These are phyloP conservation scores for Acrobeloides nanus DNA, from an alignment of 2,888 invertebrate species.

Conservation along the genomic window DNA sequence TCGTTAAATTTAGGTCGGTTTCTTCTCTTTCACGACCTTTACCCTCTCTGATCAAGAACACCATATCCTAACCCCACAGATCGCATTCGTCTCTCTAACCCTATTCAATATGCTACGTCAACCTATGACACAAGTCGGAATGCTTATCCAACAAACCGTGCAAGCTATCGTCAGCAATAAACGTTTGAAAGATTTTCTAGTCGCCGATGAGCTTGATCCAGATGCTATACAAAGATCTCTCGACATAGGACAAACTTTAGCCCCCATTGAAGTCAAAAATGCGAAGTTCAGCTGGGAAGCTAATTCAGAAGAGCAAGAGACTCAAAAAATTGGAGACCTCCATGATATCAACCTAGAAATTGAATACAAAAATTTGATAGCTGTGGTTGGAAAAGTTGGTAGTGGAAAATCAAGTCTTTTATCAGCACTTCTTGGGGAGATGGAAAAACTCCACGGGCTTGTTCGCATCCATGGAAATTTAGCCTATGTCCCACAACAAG, in stretches of 20 bases:
- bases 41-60: conserved; percentile 55
- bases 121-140: conserved; percentile 79
- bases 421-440: conserved; percentile 29
- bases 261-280: conserved; percentile 6
- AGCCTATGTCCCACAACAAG: conserved; percentile 79
- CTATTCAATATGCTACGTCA: conserved; percentile 94
- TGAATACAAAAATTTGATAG: conserved; percentile 64
- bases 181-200: conserved; percentile 43
- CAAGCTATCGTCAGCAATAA: conserved; percentile 47
- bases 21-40: conserved; percentile 76
- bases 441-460: conserved; percentile 35
- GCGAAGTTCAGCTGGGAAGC: conserved; percentile 37
- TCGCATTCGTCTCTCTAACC: conserved; percentile 89
- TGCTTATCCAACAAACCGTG: conserved; percentile 41
- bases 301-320: neutral
- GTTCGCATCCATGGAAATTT: conserved; percentile 57
- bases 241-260: conserved; percentile 2
- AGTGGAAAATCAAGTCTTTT: conserved; percentile 60
- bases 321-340: conserved; percentile 14
- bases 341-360: conserved; percentile 66
- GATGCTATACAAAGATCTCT: conserved; percentile 20
- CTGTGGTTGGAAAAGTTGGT: conserved; percentile 80
- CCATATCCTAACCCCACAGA: conserved; percentile 58
- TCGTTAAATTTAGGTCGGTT: conserved; percentile 73
- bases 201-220: conserved; percentile 43